Base-by-base conservation (phyloP, 2,113 vertebrate species). In the Peromyscus californicus region DNA sequence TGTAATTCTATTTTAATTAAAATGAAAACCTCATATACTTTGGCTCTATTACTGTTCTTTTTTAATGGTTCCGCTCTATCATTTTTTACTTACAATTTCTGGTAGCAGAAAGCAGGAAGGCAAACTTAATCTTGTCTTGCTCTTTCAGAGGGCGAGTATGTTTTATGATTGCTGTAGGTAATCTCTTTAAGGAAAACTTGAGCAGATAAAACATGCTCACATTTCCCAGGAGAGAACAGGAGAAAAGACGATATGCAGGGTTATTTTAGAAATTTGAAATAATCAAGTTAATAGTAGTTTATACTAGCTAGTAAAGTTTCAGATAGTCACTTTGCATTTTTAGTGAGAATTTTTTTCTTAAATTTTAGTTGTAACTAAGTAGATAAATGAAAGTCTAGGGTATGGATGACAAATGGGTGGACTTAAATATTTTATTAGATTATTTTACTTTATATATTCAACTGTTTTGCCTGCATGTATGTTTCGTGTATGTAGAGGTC, bases 361-460 rank as follows among this genome's bases (percentile, higher is more conserved):
- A 82, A 57, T 94, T 96, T 93, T 96, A 70, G 16, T 88, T 91
- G 29, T 94, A 91, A 69, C 42, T 95, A 54, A 79, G 69, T 69
- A 92, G 33, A 88, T 89, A 33, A 76, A 95, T 88, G 15, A 93
- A n/a, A 33, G 86, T 87, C 51, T 79, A 86, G 31, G 79, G 42
- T 92, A 22, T 94, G 22, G 26, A 26, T 48, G 16, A 92, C 67
- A 93, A 85, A 42, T 87, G n/a, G 33, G 39, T 69, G 21, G 21
- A 92, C 59, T 95, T 79, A 79, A 31, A 79, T 79, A 33, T 51
- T 79, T 51, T 16, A 33, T 45, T 26, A 76, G 74, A 6, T 67
- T 67, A 67, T 67, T 67, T 67, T 67, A 67, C 29, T 33, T 79
- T 51, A 31, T 51, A 48, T 33, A 16, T 51, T 51, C 6, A 79